Evolutionary conservation across 2,888 invertebrate species (phyloP), one percentile per base, ranked within the genome.

Genomic region (Antheraea yamamai): DNA sequence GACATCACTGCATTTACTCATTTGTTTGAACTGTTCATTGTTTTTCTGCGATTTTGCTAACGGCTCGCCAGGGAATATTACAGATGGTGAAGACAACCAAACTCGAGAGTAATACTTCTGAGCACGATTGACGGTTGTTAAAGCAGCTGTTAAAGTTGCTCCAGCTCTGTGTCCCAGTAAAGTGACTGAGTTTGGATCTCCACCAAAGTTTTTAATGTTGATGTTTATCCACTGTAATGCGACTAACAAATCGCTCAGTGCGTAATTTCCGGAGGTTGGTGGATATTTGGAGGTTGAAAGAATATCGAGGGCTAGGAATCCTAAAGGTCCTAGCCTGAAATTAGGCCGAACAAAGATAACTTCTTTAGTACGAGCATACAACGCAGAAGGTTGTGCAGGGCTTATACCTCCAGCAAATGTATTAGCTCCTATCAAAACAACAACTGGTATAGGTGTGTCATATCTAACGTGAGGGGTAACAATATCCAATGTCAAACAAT

Each of bases 301-400:
- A 3, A 96, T 95, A 76, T 97, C 96, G 8, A 97, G 92, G 0
- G 98, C 97, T 73, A 98, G 93, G 87, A 98, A 98, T 6, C 99
- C 99, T 75, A 97, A 95, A 73, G 96, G 96, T 0, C 97, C 97
- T 77, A 97, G 91, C 82, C 98, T 96, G 91, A 98, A 98, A 86
- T 98, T 98, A 6, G 98, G 98, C 78, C 97, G 95, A 2, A 98
- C 98, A 87, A 98, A 97, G 12, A 98, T 96, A 2, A 98, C 97
- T 86, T 98, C 97, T 77, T 97, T 96, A 4, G 97, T 96, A 72
- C 96, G 96, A 0, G 98, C 97, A 78, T 98, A 96, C 68, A 97
- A 94, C 0, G 97, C 96, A 0, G 97, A 97, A 0, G 98, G 98
- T 79, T 97, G 96, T 81, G 95, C 91, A 7, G 97, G 97, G 0